Evolutionary conservation across 2,888 invertebrate species (phyloP).

Genomic region (Eulithis prunata): DNA sequence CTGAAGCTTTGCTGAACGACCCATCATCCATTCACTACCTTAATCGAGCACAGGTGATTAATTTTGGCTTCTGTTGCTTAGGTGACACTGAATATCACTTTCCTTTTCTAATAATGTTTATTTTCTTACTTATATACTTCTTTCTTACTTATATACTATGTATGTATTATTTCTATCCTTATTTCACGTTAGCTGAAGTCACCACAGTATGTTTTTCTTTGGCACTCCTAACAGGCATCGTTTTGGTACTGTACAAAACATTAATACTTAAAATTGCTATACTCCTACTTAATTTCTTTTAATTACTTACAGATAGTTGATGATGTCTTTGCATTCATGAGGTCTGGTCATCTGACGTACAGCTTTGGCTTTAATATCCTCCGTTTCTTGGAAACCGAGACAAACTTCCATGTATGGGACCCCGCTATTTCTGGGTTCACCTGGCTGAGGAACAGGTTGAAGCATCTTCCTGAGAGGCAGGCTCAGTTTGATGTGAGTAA

Average conservation of each 20-base stretch:
- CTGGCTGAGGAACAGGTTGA: slow-evolving; percentile 71
- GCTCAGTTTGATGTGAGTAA: slow-evolving; percentile 69
- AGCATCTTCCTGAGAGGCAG: slow-evolving; percentile 64
- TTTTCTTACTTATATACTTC: no score
- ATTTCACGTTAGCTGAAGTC: no score
- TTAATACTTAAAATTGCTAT: no score
- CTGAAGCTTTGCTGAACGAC: slow-evolving; percentile 61
- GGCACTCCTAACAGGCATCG: no score
- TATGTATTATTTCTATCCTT: no score
- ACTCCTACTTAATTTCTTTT: no score
- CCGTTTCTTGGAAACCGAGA: slow-evolving; percentile 65
- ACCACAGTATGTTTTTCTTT: no score
- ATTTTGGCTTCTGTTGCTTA: no score
- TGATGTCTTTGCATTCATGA: slow-evolving; percentile 74
- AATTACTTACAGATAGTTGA: slow-evolving; percentile 59
- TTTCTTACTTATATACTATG: no score
- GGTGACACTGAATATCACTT: no score
- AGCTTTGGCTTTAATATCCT: slow-evolving; percentile 68
- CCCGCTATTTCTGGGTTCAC: slow-evolving; percentile 70
- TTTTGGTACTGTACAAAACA: no score
- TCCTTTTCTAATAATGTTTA: no score
- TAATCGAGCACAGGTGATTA: slow-evolving; percentile 88
- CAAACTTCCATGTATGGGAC: slow-evolving; percentile 74
- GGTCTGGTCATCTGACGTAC: slow-evolving; percentile 63
- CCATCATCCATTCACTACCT: slow-evolving; percentile 84